Evolutionary conservation across 1,140 invertebrate genomes (phyloP).

Genomic region (Bacillus rossius): DNA sequence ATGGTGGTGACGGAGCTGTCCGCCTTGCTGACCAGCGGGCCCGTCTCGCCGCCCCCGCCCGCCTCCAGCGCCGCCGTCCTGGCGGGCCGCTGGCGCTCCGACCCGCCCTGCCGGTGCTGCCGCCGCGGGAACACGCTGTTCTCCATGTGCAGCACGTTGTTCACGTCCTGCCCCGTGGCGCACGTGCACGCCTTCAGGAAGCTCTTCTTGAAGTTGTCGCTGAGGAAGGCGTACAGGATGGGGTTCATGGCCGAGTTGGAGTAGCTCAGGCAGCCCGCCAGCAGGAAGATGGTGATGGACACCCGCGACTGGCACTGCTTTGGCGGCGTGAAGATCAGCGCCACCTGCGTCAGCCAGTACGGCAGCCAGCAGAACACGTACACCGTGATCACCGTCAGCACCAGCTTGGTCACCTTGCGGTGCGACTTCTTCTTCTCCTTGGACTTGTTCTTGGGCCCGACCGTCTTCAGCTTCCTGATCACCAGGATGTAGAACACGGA

Average conservation of each 20-base stretch:
- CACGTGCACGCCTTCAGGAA: conserved; percentile 89
- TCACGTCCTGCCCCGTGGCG: conserved; percentile 75
- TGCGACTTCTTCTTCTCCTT: conserved; percentile 92
- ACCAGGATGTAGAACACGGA: conserved; percentile 95
- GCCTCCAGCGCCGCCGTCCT: conserved; percentile 25
- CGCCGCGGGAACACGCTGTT: conserved; percentile 81
- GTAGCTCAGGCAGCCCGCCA: conserved; percentile 87
- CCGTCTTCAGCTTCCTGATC: conserved; percentile 81
- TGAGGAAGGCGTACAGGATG: conserved; percentile 91
- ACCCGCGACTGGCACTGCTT: conserved; percentile 63
- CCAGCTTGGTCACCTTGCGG: conserved; percentile 88
- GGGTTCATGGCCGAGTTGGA: conserved; percentile 97
- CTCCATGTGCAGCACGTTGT: conserved; percentile 80
- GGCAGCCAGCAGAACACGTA: conserved; percentile 97
- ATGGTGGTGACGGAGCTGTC: conserved; percentile 47
- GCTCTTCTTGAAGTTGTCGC: conserved; percentile 93
- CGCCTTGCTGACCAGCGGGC: conserved; percentile 48
- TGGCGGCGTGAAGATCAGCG: conserved; percentile 44
- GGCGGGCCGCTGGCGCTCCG: conserved; percentile 38
- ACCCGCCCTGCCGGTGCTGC: conserved; percentile 46
- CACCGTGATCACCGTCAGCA: conserved; percentile 92
- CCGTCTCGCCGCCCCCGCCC: conserved; percentile 44
- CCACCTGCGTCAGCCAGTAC: conserved; percentile 82
- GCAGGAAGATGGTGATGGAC: conserved; percentile 69
- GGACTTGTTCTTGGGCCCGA: conserved; percentile 81